Evolutionary conservation across 2,888 invertebrate species (phyloP).

Genomic region (Nephrocerus scutellatus): DNA sequence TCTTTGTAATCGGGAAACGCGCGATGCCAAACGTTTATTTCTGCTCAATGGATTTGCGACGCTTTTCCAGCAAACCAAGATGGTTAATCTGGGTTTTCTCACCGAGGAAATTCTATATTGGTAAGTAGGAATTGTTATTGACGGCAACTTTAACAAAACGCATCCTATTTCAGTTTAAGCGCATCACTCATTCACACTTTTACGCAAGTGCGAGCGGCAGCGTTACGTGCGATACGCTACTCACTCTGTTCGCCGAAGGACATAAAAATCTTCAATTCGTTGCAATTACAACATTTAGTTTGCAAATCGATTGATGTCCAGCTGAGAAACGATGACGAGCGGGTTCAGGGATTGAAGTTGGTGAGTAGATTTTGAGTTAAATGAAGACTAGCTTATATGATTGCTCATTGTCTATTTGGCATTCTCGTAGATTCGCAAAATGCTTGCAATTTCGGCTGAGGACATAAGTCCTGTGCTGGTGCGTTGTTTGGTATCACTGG

Average conservation of each 20-base stretch:
- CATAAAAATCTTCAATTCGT: conserved; percentile 68
- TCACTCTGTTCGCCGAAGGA: conserved; percentile 71
- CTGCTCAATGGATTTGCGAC: conserved; percentile 86
- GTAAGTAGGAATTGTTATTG: conserved; percentile 52
- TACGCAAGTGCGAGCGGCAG: conserved; percentile 83
- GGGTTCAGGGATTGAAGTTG: conserved; percentile 84
- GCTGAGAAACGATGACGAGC: conserved; percentile 84
- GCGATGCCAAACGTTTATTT: conserved; percentile 72
- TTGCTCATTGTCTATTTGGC: neutral
- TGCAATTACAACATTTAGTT: conserved; percentile 78
- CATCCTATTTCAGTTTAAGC: conserved; percentile 68
- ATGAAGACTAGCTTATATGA: neutral
- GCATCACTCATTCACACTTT: conserved; percentile 78
- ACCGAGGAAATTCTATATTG: conserved; percentile 76
- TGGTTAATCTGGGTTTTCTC: conserved; percentile 57
- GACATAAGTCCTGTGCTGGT: conserved; percentile 69
- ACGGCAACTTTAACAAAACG: too few species aligned
- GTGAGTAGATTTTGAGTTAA: conserved; percentile 45
- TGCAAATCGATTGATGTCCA: conserved; percentile 80
- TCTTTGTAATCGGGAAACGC: conserved; percentile 52
- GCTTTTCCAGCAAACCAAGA: conserved; percentile 47
- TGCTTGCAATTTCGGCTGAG: conserved; percentile 58
- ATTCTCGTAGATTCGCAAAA: conserved; percentile 48
- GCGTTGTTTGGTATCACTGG: conserved; percentile 74
- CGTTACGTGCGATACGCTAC: conserved; percentile 79